phyloP scores from a whole-genome alignment of 2,888 invertebrate species.

The Spodoptera picta region DNA sequence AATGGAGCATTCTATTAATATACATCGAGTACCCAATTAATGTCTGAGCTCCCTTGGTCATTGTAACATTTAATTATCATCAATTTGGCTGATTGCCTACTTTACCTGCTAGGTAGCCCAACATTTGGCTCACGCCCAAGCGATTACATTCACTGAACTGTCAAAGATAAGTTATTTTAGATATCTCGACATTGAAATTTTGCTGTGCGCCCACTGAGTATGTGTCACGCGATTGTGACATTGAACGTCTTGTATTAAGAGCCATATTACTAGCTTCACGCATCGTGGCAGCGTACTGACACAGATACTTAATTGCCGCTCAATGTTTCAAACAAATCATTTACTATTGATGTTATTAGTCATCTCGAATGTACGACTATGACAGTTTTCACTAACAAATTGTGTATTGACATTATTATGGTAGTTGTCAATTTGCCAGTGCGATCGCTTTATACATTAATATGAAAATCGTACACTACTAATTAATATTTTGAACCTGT shows the following conservation, averaged over 20 bases:
- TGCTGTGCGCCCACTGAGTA: constrained; percentile 61
- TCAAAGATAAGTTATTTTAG: constrained; percentile 89
- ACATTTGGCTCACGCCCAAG: constrained; percentile 78
- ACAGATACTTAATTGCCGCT: constrained; percentile 28
- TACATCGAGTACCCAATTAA: constrained; percentile 70
- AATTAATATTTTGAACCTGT: constrained; percentile 31
- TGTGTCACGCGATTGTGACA: constrained; percentile 70
- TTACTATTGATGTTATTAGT: constrained; percentile 34
- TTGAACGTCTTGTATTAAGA: constrained; percentile 64
- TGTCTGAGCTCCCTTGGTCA: constrained; percentile 78
- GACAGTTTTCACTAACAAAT: constrained; percentile 6
- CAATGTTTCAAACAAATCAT: constrained; percentile 35
- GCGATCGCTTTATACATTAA: constrained; percentile 14
- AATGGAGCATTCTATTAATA: constrained; percentile 66
- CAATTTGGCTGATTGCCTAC: constrained; percentile 85
- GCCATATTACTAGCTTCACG: constrained; percentile 41
- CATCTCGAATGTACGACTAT: constrained; percentile 12
- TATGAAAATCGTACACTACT: constrained; percentile 20
- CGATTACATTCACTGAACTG: constrained; percentile 86
- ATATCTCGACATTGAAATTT: constrained; percentile 84
- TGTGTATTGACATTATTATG: constrained; percentile 32
- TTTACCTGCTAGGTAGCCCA: constrained; percentile 85
- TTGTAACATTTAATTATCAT: constrained; percentile 86
- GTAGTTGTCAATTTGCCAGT: constrained; percentile 13
- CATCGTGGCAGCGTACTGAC: constrained; percentile 15